Conservation (phyloP, 30 jellyfish, hydroid and myxozoan species). For the Rhopilema esculentum region DNA sequence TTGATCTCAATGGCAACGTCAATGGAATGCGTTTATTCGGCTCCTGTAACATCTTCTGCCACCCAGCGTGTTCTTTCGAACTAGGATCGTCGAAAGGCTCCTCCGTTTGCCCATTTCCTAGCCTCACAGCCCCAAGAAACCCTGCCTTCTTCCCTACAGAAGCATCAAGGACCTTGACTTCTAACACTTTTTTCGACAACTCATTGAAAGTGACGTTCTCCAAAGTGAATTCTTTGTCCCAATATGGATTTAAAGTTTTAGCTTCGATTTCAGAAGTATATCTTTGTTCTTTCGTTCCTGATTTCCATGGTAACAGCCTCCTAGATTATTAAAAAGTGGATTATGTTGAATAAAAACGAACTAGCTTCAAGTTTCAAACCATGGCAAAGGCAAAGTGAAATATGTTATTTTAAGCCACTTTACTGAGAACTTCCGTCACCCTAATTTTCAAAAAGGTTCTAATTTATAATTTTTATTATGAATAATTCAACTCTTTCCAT, state of each 20-base stretch:
- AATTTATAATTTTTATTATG: no score
- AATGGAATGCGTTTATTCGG: constrained; percentile 63
- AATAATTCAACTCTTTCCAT: no score
- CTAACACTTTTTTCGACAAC: constrained; percentile 75
- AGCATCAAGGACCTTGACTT: constrained; percentile 76
- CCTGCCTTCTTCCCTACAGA: constrained; percentile 64
- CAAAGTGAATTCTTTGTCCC: constrained; percentile 80
- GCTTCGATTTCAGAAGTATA: constrained; percentile 59
- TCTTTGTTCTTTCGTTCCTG: constrained; percentile 39
- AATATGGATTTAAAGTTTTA: constrained; percentile 78
- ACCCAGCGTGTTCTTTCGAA: constrained; percentile 73
- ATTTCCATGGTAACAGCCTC: constrained; percentile 33
- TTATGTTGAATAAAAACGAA: background rate
- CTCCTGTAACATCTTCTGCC: constrained; percentile 88
- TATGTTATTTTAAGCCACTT: no score
- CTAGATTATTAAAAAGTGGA: background rate
- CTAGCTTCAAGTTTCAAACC: no score
- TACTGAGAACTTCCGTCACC: no score
- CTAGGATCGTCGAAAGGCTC: constrained; percentile 81
- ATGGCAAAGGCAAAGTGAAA: no score
- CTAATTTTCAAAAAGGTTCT: no score
- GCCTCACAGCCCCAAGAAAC: constrained; percentile 80
- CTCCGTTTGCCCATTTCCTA: constrained; percentile 82
- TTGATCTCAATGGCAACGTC: constrained; percentile 84
- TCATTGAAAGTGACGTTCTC: constrained; percentile 68